phyloP scores from a whole-genome alignment of 2,113 vertebrate species.

The Gallinago undulata region DNA sequence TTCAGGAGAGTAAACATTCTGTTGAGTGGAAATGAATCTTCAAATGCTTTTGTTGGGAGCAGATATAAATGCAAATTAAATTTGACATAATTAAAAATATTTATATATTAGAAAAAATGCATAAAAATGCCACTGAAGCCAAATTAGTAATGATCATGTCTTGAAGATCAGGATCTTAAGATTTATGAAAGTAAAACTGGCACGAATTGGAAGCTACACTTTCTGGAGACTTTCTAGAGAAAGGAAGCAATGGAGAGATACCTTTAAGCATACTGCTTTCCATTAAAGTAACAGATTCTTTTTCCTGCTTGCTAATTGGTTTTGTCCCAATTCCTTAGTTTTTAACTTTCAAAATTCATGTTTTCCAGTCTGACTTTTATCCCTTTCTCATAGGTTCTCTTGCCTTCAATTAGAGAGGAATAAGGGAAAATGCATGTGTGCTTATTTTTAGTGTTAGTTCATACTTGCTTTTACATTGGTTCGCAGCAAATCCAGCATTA shows the following conservation, averaged over 20 bases:
- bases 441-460: background rate
- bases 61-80: background rate
- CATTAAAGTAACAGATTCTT: background rate
- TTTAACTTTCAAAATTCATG: background rate
- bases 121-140: background rate
- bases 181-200: background rate
- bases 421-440: background rate
- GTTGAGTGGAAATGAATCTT: background rate
- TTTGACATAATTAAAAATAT: background rate
- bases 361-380: background rate
- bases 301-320: background rate
- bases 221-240: background rate
- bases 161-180: background rate
- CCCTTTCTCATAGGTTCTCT: background rate
- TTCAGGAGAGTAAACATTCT: background rate
- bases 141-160: background rate
- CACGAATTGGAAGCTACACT: fast-evolving
- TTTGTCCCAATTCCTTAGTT: background rate
- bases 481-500: background rate
- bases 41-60: background rate
- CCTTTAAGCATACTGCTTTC: background rate
- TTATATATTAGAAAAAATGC: background rate
- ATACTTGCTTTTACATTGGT: background rate
- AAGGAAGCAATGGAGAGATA: background rate
- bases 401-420: background rate